Evolutionary conservation across 2,113 vertebrate genomes (phyloP), one percentile per base, ranked within the genome.

Genomic region (Otolemur garnettii): DNA sequence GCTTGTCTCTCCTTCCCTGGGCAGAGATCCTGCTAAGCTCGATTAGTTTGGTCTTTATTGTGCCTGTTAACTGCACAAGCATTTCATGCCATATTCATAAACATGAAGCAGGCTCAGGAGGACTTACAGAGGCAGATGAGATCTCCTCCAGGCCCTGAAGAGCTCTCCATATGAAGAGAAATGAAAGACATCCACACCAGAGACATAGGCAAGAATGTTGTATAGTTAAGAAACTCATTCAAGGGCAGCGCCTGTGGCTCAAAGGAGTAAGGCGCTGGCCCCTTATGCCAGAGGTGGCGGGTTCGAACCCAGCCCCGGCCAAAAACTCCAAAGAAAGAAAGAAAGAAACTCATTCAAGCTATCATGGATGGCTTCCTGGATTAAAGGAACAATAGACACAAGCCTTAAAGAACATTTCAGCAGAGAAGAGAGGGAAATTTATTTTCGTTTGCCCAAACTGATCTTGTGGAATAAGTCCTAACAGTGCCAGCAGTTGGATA

Each of bases 1-100:
- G 87, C 97, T 96, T 97, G 97, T 85, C 85, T 93, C 77, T 89
- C 83, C 71, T 84, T 91, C n/a, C 93, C 74, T 38, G 69, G 75
- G 92, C 93, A 94, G 35, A 87, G 30, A 64, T 96, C 80, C 90
- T 77, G 38, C 69, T 81, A 80, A 96, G 22, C 83, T 77, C 35
- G 2, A 87, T 80, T 93, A 90, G 55, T 93, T 93, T 81, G 71
- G 53, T 87, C 87, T 96, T 83, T 68, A 86, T 74, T 68, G 87
- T 68, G 57, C 45, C 21, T 93, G 59, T 91, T 95, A 38, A 75
- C 69, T 62, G 9, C 87, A 93, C 86, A 87, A 74, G 91, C 53
- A 82, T 87, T 83, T 92, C 64, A 2, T 33, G 35, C 22, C 86
- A 79, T 42, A 13, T 72, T 86, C 42, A 7, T 28, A 60, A 84